These are phyloP conservation scores for Phaethornis superciliosus DNA, from an alignment of 2,113 vertebrate species.

Conservation along the genomic window DNA sequence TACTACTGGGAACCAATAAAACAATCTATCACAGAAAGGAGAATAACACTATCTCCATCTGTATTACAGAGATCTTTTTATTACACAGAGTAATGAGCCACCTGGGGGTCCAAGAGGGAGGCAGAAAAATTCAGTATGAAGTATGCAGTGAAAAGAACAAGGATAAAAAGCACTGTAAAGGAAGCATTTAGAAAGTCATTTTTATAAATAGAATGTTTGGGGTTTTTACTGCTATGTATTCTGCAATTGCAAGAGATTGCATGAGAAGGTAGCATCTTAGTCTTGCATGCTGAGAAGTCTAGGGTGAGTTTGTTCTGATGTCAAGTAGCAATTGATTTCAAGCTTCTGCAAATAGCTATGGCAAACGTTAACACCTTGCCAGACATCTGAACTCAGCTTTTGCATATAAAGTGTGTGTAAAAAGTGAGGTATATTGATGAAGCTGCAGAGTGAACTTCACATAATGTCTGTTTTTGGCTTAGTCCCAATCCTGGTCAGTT, in stretches of 20 bases:
- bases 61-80: not conserved
- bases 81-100: not conserved
- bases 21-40: not conserved
- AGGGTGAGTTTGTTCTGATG: not conserved
- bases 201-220: not conserved
- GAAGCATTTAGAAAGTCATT: not conserved
- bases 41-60: not conserved
- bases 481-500: not conserved
- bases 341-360: not conserved
- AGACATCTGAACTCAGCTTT: not conserved
- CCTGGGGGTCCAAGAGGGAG: not conserved
- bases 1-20: not conserved
- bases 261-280: not conserved
- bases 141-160: not conserved
- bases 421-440: constrained; percentile 44
- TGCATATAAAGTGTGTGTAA: constrained; percentile 49
- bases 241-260: not conserved
- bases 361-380: not conserved
- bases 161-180: not conserved
- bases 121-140: not conserved
- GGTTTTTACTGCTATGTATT: not conserved
- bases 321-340: not conserved
- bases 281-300: not conserved
- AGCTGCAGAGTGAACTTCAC: not conserved
- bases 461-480: not conserved